These are phyloP conservation scores for Chironomus striatipennis DNA, from an alignment of 1,140 invertebrate species.

Conservation along the genomic window DNA sequence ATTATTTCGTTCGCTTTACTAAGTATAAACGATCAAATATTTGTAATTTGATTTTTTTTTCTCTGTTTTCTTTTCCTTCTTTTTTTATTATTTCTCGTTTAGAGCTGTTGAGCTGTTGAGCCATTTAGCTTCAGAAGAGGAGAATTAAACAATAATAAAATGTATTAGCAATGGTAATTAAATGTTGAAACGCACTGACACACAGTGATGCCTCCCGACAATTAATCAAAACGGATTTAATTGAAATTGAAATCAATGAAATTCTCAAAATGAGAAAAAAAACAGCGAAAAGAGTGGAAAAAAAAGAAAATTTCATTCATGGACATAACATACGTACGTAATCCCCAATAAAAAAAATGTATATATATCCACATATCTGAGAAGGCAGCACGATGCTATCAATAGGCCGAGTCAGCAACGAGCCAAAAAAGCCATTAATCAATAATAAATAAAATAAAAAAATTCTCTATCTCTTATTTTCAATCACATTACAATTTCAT, in stretches of 20 bases:
- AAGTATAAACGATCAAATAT: neutral
- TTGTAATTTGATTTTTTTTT: constrained; percentile 13
- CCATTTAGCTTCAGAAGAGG: neutral
- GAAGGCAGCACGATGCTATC: constrained; percentile 5
- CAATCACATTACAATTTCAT: constrained; percentile 23
- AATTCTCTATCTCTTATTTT: constrained; percentile 15
- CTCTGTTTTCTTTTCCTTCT: neutral
- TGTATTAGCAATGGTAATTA: constrained; percentile 8
- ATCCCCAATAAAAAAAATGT: neutral
- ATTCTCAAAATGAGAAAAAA: neutral
- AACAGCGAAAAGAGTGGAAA: neutral
- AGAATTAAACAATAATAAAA: neutral
- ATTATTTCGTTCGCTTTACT: constrained; percentile 8
- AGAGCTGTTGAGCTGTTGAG: neutral
- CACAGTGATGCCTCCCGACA: neutral
- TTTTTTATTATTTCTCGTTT: neutral
- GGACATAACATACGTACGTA: constrained; percentile 19
- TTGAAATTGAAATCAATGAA: constrained; percentile 14
- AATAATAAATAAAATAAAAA: constrained; percentile 15
- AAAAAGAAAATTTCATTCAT: constrained; percentile 19
- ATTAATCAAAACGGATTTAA: neutral
- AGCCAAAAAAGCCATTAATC: constrained; percentile 21
- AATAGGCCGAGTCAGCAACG: neutral
- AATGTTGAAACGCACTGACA: constrained; percentile 12
- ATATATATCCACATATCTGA: too few relatives aligned